phyloP scores from a whole-genome alignment of 1,140 invertebrate species.

The Drosophila biarmipes region DNA sequence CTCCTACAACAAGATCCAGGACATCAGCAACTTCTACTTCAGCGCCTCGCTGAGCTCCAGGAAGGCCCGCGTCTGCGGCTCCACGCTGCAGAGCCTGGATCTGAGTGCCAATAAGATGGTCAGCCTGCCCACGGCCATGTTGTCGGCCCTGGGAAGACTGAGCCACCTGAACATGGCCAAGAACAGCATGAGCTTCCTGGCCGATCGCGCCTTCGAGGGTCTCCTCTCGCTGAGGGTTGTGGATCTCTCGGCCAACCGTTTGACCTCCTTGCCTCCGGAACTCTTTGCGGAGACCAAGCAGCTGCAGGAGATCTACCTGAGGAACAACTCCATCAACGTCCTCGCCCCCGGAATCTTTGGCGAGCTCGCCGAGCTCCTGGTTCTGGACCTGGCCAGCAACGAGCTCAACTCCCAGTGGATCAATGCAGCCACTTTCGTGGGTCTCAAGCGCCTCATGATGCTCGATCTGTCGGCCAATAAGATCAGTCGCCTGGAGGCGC shows the following conservation, averaged over 20 bases:
- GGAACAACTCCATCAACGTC: slow-evolving; percentile 94
- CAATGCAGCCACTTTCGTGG: slow-evolving; percentile 93
- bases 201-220: slow-evolving; percentile 92
- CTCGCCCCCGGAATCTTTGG: slow-evolving; percentile 93
- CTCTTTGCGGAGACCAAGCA: slow-evolving; percentile 92
- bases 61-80: slow-evolving; percentile 87
- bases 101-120: slow-evolving; percentile 93
- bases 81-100: slow-evolving; percentile 90
- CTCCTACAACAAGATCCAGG: slow-evolving; percentile 92
- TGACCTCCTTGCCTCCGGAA: slow-evolving; percentile 92
- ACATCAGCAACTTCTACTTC: slow-evolving; percentile 91
- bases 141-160: slow-evolving; percentile 89
- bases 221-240: slow-evolving; percentile 90
- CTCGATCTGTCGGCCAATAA: slow-evolving; percentile 93
- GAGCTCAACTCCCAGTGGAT: slow-evolving; percentile 94
- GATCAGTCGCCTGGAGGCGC: slow-evolving; percentile 91
- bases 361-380: slow-evolving; percentile 91
- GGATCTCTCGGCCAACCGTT: slow-evolving; percentile 92
- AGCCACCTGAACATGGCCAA: slow-evolving; percentile 88
- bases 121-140: slow-evolving; percentile 89
- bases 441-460: slow-evolving; percentile 91
- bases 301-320: slow-evolving; percentile 92
- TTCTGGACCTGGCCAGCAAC: slow-evolving; percentile 94
- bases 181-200: slow-evolving; percentile 90
- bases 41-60: slow-evolving; percentile 87